A percentile compares a stretch with the other conserved stretches of the same genome.
These are phyloP conservation scores for Apantesis nais DNA, from an alignment of 2,888 invertebrate genomes.

Conservation along the genomic window DNA sequence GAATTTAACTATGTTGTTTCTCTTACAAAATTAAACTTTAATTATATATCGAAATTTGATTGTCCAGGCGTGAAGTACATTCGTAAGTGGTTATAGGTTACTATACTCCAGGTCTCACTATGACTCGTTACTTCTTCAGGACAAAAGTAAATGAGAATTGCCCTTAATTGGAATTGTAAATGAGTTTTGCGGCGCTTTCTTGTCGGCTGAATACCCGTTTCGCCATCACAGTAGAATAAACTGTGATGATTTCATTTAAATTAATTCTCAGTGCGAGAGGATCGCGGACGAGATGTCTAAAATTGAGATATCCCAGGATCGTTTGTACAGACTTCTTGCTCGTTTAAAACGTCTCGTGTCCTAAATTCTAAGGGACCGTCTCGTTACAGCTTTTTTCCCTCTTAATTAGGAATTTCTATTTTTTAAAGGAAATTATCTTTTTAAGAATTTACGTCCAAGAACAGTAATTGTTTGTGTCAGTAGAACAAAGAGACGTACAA, in stretches of 20 bases:
- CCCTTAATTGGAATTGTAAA: conserved; percentile 84
- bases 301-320: conserved; percentile 64
- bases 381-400: conserved; percentile 51
- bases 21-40: not conserved
- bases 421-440: conserved; percentile 56
- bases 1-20: not conserved
- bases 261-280: conserved; percentile 70
- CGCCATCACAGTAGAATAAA: conserved; percentile 79
- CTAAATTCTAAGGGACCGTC: conserved; percentile 48
- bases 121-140: conserved; percentile 74
- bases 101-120: conserved; percentile 53
- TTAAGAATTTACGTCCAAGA: conserved; percentile 49
- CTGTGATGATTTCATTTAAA: conserved; percentile 84
- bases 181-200: conserved; percentile 81
- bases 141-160: conserved; percentile 83
- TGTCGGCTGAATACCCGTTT: conserved; percentile 76
- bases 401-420: conserved; percentile 48
- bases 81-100: conserved; percentile 53
- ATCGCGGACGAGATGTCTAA: conserved; percentile 62
- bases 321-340: conserved; percentile 61
- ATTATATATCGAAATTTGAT: conserved; percentile 25
- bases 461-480: conserved; percentile 49
- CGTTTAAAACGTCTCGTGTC: conserved; percentile 55
- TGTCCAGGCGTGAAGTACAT: conserved; percentile 45
- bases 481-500: conserved; percentile 31